A percentile compares a stretch with the other conserved stretches of the same genome.
These are phyloP conservation scores for Venustoraphidia nigricollis DNA, from an alignment of 2,888 invertebrate species.

Conservation along the genomic window DNA sequence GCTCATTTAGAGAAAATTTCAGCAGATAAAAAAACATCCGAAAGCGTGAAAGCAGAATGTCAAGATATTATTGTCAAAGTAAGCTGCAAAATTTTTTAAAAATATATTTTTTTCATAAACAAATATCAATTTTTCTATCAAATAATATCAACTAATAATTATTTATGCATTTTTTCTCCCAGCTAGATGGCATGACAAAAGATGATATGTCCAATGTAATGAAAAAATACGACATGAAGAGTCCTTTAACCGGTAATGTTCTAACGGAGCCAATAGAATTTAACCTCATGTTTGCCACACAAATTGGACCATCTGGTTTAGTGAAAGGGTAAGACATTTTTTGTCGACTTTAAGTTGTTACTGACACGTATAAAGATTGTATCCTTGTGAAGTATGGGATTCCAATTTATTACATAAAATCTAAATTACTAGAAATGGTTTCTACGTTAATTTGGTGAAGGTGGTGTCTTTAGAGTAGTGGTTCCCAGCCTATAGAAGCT, in stretches of 20 bases:
- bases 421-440: no score
- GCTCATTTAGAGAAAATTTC: conserved; percentile 76
- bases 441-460: no score
- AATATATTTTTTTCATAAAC: not conserved
- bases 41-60: conserved; percentile 55
- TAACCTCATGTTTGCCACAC: conserved; percentile 97
- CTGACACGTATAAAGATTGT: no score
- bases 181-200: conserved; percentile 83
- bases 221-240: conserved; percentile 79
- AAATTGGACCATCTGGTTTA: conserved; percentile 92
- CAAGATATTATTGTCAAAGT: conserved; percentile 61
- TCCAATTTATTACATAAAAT: no score
- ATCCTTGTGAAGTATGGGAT: no score
- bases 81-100: conserved; percentile 11
- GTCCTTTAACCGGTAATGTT: conserved; percentile 89
- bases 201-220: conserved; percentile 79
- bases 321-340: conserved; percentile 54
- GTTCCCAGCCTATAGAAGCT: no score
- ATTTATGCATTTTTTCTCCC: conserved; percentile 10
- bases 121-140: not conserved
- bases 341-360: no score
- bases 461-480: no score
- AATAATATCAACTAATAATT: not conserved
- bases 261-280: conserved; percentile 93
- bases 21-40: conserved; percentile 66